Base-by-base conservation (phyloP, 2,113 vertebrate species). In the Nannospalax galili region DNA sequence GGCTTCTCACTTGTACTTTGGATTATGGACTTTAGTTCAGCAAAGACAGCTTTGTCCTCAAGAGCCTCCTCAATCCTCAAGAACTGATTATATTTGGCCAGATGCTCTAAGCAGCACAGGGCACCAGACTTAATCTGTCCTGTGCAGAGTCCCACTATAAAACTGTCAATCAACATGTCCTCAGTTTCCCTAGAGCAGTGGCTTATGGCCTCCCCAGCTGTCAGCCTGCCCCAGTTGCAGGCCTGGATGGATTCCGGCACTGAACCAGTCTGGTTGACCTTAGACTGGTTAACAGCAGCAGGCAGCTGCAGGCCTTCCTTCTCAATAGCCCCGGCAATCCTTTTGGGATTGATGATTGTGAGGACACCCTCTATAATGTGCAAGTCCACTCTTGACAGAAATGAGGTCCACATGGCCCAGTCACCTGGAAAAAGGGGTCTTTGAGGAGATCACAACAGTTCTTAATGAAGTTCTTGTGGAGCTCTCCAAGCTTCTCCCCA, bases 81-180 rank as follows among this genome's bases (percentile, higher is more conserved):
- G 95, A 99, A 98, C 98, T 99, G 99, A 95, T 99, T 99, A 98
- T 99, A 40, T 42, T 82, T 11, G 16, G 30, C 6, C 60, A 42
- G 15, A 64, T 64, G 62, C n/a, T 82, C 26, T 0, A 99, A 99
- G 92, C 99, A 98, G 97, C 99, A 99, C 78, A 99, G 99, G 42
- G 99, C 99, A 0, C 99, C 99, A 0, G 99, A 99, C 97, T 99
- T 99, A 87, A 99, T 99, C 99, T 99, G 99, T 97, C 99, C 99
- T 1, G 98, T 99, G 97, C 99, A 99, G 40, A 99, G 98, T 48
- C 99, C 99, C 8, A 99, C 99, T 69, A 99, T 99, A 52, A 99
- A 98, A 96, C 99, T 99, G 1, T 98, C 98, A 10, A 99, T 99
- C 98, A 99, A 99, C 48, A 52, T 52, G 48, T 52, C 48, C 48